A percentile compares a stretch with the other conserved stretches of the same genome.
Conservation (phyloP, 2,113 vertebrate genomes). For the Rhea americana region DNA sequence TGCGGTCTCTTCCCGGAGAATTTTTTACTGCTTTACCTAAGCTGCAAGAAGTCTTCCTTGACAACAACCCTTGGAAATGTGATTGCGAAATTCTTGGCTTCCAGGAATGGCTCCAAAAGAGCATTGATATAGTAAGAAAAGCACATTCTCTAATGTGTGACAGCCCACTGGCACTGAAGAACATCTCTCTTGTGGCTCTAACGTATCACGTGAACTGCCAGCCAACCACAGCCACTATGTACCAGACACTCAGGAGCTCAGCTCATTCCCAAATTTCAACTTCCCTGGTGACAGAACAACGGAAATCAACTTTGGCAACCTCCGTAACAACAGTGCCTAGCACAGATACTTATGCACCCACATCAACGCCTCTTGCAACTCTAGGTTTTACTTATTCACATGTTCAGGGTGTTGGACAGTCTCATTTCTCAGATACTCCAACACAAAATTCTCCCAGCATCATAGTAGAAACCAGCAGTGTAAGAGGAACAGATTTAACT, state of each 20-base stretch:
- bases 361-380: neutral
- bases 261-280: neutral
- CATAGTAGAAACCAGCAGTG: neutral
- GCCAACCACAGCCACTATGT: neutral
- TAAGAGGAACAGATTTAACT: neutral
- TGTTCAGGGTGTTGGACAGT: neutral
- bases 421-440: neutral
- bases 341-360: neutral
- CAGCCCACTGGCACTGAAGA: conserved; percentile 17
- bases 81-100: conserved; percentile 81
- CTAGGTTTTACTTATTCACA: neutral
- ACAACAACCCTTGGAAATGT: conserved; percentile 84
- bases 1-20: conserved; percentile 68
- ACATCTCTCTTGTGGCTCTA: conserved; percentile 39
- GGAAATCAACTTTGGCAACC: neutral
- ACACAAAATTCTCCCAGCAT: neutral
- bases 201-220: conserved; percentile 17
- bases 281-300: neutral
- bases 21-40: conserved; percentile 55
- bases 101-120: conserved; percentile 79
- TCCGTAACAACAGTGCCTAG: accelerated
- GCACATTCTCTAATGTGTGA: conserved; percentile 35
- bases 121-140: conserved; percentile 2
- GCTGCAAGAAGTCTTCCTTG: conserved; percentile 70
- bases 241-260: neutral